These are phyloP conservation scores for Triplophysa tibetana DNA, from an alignment of 2,113 vertebrate species.

Conservation along the genomic window DNA sequence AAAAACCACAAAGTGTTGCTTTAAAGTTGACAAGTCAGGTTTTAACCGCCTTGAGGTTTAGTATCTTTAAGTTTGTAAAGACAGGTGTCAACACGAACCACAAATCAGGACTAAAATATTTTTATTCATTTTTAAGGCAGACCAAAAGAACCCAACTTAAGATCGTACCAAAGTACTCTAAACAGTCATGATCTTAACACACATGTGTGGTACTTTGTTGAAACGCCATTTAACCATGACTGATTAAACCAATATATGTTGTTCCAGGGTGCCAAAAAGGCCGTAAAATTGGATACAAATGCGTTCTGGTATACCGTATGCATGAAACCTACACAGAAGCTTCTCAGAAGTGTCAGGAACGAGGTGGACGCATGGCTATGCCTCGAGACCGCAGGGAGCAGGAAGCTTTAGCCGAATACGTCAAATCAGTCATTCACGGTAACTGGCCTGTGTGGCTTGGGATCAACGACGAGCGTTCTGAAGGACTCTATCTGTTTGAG, in stretches of 20 bases:
- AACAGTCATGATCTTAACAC: background rate
- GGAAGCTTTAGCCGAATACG: slow-evolving; percentile 79
- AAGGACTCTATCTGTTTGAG: slow-evolving; percentile 85
- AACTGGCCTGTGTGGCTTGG: slow-evolving; percentile 92
- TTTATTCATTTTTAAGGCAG: too few relatives aligned
- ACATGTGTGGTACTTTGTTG: background rate
- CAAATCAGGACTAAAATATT: too few relatives aligned
- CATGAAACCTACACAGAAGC: slow-evolving; percentile 78
- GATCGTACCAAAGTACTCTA: background rate
- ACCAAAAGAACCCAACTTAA: background rate
- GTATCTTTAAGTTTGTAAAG: too few relatives aligned
- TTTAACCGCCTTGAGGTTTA: too few relatives aligned
- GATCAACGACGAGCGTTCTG: slow-evolving; percentile 81
- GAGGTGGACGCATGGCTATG: slow-evolving; percentile 84
- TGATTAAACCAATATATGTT: background rate
- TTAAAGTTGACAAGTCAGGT: too few relatives aligned
- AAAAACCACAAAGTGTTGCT: too few relatives aligned
- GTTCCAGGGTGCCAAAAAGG: slow-evolving; percentile 84
- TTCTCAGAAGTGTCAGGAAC: slow-evolving; percentile 75
- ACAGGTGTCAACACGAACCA: too few relatives aligned
- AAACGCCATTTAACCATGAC: background rate
- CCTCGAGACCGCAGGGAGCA: slow-evolving; percentile 81
- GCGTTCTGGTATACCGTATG: slow-evolving; percentile 81
- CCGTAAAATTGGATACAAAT: slow-evolving; percentile 78
- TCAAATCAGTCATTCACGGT: slow-evolving; percentile 77